Evolutionary conservation across 2,888 invertebrate species (phyloP), one percentile per base, ranked within the genome.

Genomic region (Drosophila borealis): DNA sequence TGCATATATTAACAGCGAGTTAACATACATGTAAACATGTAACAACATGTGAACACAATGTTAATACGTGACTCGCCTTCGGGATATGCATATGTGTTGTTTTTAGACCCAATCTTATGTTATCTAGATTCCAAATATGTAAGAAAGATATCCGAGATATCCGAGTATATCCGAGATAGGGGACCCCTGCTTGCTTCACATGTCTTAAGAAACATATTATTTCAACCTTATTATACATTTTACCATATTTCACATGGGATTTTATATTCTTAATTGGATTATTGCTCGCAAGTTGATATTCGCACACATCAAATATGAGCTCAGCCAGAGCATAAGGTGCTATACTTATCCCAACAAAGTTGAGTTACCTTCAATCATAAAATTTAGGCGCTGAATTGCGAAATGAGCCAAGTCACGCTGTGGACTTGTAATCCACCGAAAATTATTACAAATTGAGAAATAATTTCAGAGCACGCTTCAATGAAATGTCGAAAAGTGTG

Each of bases 391-490:
- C 6, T 44, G 14, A 37, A 46, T 51, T 65, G 48, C 34, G n/a
- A 68, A 63, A 72, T 78, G 65, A 60, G 73, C 62, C 37, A 14
- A 62, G 73, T 78, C 78, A 78, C 68, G 57, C 46, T 29, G 45
- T 10, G 39, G 46, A 51, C 46, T 69, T 70, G 59, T 59, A 76
- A 55, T 64, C 62, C 44, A 14, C 34, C 39, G 48, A 25, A 37
- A 55, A 59, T 37, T 50, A 69, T 69, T 69, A 67, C 64, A 67
- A 70, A 79, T 86, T 69, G 64, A 71, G 45, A 69, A 69, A 81
- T 84, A 78, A 82, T 84, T 84, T 79, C 64, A 51, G 51, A 55
- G 74, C 74, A 84, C 70, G 81, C 82, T 67, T 73, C 79, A 78
- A 67, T 70, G 51, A 72, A 66, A 70, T 75, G 70, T 61, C 50